Evolutionary conservation across 2,888 invertebrate species (phyloP), one percentile per base, ranked within the genome.

Genomic region (Argynnis bischoffii): DNA sequence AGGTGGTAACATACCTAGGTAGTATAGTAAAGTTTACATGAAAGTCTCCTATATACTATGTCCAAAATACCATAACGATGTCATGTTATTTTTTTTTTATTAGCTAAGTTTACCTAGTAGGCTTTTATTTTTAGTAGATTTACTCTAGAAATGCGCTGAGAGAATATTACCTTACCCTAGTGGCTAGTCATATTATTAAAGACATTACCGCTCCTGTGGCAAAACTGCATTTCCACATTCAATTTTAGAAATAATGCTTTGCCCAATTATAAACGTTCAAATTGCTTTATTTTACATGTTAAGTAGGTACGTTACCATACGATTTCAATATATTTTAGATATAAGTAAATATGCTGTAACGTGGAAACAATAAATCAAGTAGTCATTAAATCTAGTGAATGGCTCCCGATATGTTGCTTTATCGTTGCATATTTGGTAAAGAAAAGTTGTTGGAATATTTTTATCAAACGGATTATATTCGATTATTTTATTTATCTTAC

Each of bases 271-370:
- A 56, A 65, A 65, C 35, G 51, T 69, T 60, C 21, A 61, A 69
- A 57, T 65, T 50, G 71, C 67, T 67, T 54, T 57, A 16, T 63
- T 64, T 64, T 47, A 69, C 35, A 41, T 53, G 54, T 53, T 72
- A 70, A 72, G 72, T 72, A 72, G 71, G 69, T 72, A 72, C 57
- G 72, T 70, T 72, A 72, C 70, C 67, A 68, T 59, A 50, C 63
- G 21, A 16, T 61, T 69, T 68, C 55, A 65, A 57, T 64, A 46
- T 54, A 63, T 57, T 50, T 57, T 72, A 72, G 69, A 60, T 55
- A 15, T 50, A 69, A 72, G 67, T 59, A 16, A 66, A 64, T 8
- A 41, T 70, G 67, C 70, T 71, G 67, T 70, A 69, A 65, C 63
- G 60, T 64, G 63, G 64, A 67, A 69, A 72, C 69, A 72, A 70